Percentiles rank a stretch among this genome's conserved stretches.
Evolutionary conservation across 1,140 invertebrate species (phyloP).

Genomic region (Limonius californicus): DNA sequence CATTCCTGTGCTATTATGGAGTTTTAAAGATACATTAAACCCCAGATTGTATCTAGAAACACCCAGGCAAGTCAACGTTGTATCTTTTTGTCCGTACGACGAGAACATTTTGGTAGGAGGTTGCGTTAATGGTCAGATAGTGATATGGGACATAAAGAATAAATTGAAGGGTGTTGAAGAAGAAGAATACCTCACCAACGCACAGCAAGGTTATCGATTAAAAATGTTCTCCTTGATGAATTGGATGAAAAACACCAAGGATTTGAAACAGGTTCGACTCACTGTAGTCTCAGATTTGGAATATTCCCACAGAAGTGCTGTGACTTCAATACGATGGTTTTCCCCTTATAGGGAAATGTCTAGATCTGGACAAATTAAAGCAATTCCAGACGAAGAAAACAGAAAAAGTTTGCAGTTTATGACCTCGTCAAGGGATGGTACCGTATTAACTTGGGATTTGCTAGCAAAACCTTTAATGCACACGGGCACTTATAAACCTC

Average conservation of each 20-base stretch:
- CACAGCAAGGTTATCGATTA: slow-evolving; percentile 57
- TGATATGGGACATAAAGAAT: slow-evolving; percentile 69
- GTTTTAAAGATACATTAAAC: slow-evolving; percentile 62
- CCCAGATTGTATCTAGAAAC: slow-evolving; percentile 68
- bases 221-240: slow-evolving; percentile 60
- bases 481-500: slow-evolving; percentile 43
- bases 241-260: slow-evolving; percentile 62
- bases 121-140: slow-evolving; percentile 66
- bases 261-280: slow-evolving; percentile 53
- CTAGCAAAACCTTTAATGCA: slow-evolving; percentile 42
- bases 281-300: slow-evolving; percentile 58
- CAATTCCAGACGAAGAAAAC: slow-evolving; percentile 43
- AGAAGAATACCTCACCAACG: slow-evolving; percentile 57
- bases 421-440: slow-evolving; percentile 62
- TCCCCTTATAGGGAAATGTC: slow-evolving; percentile 56
- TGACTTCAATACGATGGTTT: slow-evolving; percentile 64
- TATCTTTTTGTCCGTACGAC: slow-evolving; percentile 66
- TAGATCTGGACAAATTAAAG: slow-evolving; percentile 54
- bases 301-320: slow-evolving; percentile 57
- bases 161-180: slow-evolving; percentile 61
- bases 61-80: slow-evolving; percentile 57
- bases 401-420: slow-evolving; percentile 59
- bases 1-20: slow-evolving; percentile 69
- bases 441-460: slow-evolving; percentile 68
- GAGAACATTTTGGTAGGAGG: slow-evolving; percentile 66